Base-by-base conservation (phyloP, 2,888 invertebrate species). In the Acleris laterana region DNA sequence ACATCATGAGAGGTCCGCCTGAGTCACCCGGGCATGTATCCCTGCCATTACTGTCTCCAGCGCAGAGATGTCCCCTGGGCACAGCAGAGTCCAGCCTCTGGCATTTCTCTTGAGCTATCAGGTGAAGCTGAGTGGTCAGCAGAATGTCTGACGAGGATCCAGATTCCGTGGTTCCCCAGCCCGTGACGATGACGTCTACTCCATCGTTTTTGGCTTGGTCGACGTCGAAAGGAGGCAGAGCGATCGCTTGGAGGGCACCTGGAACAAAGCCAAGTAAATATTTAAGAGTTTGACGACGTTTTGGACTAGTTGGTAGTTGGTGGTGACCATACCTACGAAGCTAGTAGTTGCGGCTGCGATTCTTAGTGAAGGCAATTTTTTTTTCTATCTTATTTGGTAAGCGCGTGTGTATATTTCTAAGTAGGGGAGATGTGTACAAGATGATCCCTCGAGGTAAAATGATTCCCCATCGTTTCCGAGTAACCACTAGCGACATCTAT, bases 21-120 rank as follows among this genome's bases (percentile, higher is more conserved):
- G 66, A 66, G 20, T 66, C 66, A 0, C 66, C 66, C 0, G 51
- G 22, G 51, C 66, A 66, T 2, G 57, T 62, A 11, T 66, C 66
- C 32, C 61, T 38, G 7, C 66, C 66, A 3, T 62, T 51, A 7
- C 19, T 22, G 5, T 61, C 66, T 5, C 51, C 51, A 19, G 50
- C 56, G n/a, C 66, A 66, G 16, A 66, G 50, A 20, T 53, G 20
- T 16, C 66, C 53, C 0, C 16, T 50, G 1, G 56, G 51, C 17
- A 56, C 57, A 19, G 51, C 55, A 7, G 38, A 19, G 38, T 66
- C 57, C 9, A 57, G 25, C 5, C 19, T 32, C 38, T 25, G 46
- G n/a, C 66, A 66, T 56, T 51, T 48, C 0, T 46, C 46, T n/a
- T 66, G 28, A 3, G 66, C 3, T 0, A 66, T 61, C 44, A 50